These are phyloP conservation scores for Machimus atricapillus DNA, from an alignment of 2,888 invertebrate species.

Conservation along the genomic window DNA sequence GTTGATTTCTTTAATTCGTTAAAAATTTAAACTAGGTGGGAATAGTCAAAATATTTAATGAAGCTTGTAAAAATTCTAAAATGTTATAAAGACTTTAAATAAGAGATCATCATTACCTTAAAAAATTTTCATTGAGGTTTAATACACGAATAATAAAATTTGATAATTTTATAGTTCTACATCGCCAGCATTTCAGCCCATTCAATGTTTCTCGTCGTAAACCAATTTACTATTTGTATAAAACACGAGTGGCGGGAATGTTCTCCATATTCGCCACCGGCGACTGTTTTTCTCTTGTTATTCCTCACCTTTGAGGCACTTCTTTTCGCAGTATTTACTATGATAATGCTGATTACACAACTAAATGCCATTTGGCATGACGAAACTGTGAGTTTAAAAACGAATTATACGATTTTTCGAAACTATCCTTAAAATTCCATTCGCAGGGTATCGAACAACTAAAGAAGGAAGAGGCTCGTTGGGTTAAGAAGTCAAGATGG, in stretches of 20 bases:
- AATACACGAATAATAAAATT: neutral
- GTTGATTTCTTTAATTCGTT: too few relatives aligned
- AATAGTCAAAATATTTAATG: too few relatives aligned
- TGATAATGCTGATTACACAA: slow-evolving; percentile 96
- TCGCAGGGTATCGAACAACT: slow-evolving; percentile 92
- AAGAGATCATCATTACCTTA: neutral
- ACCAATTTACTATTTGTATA: slow-evolving; percentile 94
- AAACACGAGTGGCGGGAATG: slow-evolving; percentile 95
- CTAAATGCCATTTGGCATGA: slow-evolving; percentile 98
- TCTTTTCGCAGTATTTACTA: slow-evolving; percentile 96
- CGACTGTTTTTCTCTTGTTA: slow-evolving; percentile 89
- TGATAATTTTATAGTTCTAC: slow-evolving; percentile 79
- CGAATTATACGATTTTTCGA: neutral
- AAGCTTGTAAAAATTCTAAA: too few relatives aligned
- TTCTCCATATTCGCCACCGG: slow-evolving; percentile 91
- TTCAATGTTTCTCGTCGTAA: slow-evolving; percentile 87
- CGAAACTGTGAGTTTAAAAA: slow-evolving; percentile 77
- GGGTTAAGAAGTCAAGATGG: slow-evolving; percentile 92
- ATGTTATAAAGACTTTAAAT: neutral
- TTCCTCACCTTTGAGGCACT: slow-evolving; percentile 94
- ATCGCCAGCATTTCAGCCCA: slow-evolving; percentile 97
- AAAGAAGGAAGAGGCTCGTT: slow-evolving; percentile 93
- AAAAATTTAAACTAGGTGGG: too few relatives aligned
- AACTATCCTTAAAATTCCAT: slow-evolving; percentile 31
- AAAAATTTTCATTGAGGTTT: neutral